Conservation (phyloP, 1,140 invertebrate species). For the Batillaria attramentaria region DNA sequence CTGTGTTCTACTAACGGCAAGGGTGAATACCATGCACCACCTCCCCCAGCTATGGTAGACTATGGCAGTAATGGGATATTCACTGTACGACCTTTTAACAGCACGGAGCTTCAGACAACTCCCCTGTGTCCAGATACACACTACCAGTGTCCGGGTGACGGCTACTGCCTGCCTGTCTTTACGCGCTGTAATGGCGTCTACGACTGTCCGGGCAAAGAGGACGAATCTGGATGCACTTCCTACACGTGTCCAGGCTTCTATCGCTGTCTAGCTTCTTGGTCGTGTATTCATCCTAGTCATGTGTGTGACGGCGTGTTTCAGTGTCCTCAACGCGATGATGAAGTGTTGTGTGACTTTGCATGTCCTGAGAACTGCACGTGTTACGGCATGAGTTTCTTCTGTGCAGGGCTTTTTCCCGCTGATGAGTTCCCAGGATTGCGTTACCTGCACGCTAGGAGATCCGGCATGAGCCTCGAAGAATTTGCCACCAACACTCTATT, state of each 20-base stretch:
- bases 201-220: constrained; percentile 21
- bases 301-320: constrained; percentile 19
- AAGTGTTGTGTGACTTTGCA: neutral
- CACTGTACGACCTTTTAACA: neutral
- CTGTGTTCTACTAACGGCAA: neutral
- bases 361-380: constrained; percentile 6
- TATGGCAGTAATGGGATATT: no score
- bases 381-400: constrained; percentile 10
- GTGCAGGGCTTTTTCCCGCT: neutral
- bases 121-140: constrained; percentile 15
- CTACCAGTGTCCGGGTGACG: constrained; percentile 4
- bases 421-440: neutral
- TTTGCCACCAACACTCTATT: neutral
- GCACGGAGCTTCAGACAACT: neutral
- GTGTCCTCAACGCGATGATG: constrained; percentile 11
- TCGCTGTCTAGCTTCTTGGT: neutral
- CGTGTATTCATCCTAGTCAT: constrained; percentile 4
- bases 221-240: constrained; percentile 10
- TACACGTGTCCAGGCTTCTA: constrained; percentile 14
- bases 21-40: neutral
- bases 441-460: constrained; percentile 3
- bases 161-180: constrained; percentile 13
- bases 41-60: neutral
- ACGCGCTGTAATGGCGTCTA: constrained; percentile 15
- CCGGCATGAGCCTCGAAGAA: neutral